A percentile compares a stretch with the other conserved stretches of the same genome.
phyloP scores from a whole-genome alignment of 2,113 vertebrate genomes.

The Pontoporia blainvillei region DNA sequence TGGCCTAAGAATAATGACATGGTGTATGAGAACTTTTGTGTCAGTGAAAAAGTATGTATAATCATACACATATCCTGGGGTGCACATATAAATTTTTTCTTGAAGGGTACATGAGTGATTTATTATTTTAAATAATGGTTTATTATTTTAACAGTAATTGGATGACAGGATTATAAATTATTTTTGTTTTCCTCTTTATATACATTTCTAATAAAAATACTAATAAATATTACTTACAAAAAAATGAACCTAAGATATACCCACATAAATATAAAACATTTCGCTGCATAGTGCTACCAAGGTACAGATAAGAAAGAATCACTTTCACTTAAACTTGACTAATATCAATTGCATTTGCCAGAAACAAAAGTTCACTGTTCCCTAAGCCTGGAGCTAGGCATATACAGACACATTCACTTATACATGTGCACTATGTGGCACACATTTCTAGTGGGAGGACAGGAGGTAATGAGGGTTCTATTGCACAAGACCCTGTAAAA shows the following conservation, averaged over 20 bases:
- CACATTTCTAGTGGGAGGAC: not conserved
- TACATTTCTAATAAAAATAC: not conserved
- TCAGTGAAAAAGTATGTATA: not conserved
- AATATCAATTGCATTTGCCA: not conserved
- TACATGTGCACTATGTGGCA: rapidly evolving
- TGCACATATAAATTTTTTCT: not conserved
- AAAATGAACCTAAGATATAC: not conserved
- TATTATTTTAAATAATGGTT: slow-evolving; percentile 5
- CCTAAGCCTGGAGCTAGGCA: not conserved
- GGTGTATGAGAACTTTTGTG: not conserved
- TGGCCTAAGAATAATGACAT: not conserved
- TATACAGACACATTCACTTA: not conserved
- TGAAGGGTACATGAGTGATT: not conserved
- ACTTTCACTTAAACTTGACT: not conserved
- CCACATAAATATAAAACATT: not conserved
- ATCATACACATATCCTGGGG: not conserved
- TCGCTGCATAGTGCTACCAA: not conserved
- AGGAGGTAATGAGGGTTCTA: not conserved
- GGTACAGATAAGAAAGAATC: not conserved
- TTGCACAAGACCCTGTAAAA: not conserved
- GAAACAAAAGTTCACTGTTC: not conserved
- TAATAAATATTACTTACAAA: not conserved
- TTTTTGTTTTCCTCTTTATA: not conserved
- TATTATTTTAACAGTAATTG: slow-evolving; percentile 12
- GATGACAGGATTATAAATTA: not conserved